Evolutionary conservation across 2,113 vertebrate species (phyloP).

Genomic region (Willisornis vidua): DNA sequence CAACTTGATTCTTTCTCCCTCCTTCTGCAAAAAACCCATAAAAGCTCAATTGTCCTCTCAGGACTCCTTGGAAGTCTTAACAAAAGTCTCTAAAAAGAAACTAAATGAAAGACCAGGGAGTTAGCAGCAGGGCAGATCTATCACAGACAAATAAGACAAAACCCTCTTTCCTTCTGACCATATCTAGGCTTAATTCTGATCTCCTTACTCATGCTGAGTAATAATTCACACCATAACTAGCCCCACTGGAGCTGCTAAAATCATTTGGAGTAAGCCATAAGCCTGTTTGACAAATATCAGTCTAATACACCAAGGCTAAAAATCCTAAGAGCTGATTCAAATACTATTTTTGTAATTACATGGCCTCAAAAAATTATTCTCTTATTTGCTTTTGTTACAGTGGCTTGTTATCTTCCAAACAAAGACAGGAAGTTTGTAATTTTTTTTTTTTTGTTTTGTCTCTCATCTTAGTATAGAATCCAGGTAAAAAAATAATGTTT

Average conservation of each 20-base stretch:
- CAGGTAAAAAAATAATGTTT: conserved; percentile 9
- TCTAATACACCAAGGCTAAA: background rate
- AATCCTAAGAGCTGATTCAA: conserved; percentile 4
- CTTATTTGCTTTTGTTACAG: background rate
- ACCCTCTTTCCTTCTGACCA: background rate
- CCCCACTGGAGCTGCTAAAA: conserved; percentile 17
- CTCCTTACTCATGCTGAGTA: background rate
- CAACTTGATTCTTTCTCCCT: conserved; percentile 41
- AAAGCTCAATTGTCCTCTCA: conserved; percentile 64
- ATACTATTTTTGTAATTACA: conserved; percentile 10
- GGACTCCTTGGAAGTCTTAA: conserved; percentile 62
- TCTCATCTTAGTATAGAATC: background rate
- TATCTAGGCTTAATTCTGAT: conserved; percentile 51
- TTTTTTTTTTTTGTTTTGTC: background rate
- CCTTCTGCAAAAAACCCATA: conserved; percentile 34
- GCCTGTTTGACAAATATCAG: conserved; percentile 18
- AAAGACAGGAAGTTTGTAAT: background rate
- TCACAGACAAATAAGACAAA: conserved; percentile 54
- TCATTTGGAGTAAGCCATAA: background rate
- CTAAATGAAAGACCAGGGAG: conserved; percentile 63
- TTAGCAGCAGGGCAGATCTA: conserved; percentile 47
- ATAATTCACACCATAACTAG: conserved; percentile 54
- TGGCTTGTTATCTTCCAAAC: background rate
- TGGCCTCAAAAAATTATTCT: background rate
- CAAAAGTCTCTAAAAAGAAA: conserved; percentile 66